Evolutionary conservation across 2,797 vertebrate species (phyloP).

Genomic region (Poecilia gillii): DNA sequence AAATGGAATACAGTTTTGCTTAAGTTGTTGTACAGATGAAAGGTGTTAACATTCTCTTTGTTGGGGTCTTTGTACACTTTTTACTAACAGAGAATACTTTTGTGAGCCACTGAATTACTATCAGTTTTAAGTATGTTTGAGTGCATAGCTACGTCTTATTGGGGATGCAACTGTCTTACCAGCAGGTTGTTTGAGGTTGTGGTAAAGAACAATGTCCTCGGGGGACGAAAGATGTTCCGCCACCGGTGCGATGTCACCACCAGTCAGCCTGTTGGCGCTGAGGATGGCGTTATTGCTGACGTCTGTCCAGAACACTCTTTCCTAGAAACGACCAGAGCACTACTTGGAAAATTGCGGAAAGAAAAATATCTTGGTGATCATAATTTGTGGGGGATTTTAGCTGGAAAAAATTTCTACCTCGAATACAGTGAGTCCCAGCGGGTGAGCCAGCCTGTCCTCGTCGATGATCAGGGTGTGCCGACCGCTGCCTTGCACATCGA

Average conservation of each 20-base stretch:
- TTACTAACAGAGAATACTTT: not conserved
- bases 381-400: not conserved
- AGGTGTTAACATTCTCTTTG: not conserved
- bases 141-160: not conserved
- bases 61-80: not conserved
- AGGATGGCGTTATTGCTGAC: conserved; percentile 87
- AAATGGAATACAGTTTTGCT: not conserved
- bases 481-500: conserved; percentile 83
- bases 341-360: not conserved
- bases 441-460: conserved; percentile 84
- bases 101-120: not conserved
- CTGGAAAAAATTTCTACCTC: conserved; percentile 79
- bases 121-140: not conserved
- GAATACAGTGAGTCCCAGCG: conserved; percentile 88
- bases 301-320: conserved; percentile 92
- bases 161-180: conserved; percentile 69
- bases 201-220: conserved; percentile 88
- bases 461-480: conserved; percentile 85
- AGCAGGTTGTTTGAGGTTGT: conserved; percentile 87
- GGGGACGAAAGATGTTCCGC: conserved; percentile 86
- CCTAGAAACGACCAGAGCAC: conserved; percentile 70
- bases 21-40: not conserved
- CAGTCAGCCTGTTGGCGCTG: conserved; percentile 89
- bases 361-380: not conserved
- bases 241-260: conserved; percentile 80